Conservation (phyloP, 2,797 vertebrate genomes). For the Picus viridis region DNA sequence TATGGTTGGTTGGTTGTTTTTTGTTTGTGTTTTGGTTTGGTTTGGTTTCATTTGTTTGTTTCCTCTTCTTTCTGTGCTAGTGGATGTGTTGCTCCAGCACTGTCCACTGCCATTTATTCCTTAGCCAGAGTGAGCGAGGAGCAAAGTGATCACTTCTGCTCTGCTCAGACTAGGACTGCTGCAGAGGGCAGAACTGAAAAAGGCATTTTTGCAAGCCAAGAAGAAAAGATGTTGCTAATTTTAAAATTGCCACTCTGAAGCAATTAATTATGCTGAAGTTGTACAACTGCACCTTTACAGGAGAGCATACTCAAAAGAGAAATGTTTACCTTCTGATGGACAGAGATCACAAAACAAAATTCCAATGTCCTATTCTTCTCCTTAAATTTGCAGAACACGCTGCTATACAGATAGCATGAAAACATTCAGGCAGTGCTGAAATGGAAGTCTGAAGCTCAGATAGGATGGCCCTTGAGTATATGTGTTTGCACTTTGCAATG, state of each 20-base stretch:
- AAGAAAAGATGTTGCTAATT: not conserved
- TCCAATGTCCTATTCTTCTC: not conserved
- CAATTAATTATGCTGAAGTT: not conserved
- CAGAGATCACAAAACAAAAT: not conserved
- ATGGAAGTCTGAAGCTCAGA: not conserved
- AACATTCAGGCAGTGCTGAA: not conserved
- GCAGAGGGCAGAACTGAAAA: not conserved
- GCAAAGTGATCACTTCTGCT: not conserved
- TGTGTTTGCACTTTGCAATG: not conserved
- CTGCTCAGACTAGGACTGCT: not conserved
- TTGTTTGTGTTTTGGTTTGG: not conserved
- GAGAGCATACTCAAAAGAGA: not conserved
- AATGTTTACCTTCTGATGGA: not conserved
- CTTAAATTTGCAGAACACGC: not conserved
- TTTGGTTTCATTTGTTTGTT: not conserved
- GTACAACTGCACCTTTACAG: not conserved
- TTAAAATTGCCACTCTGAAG: not conserved
- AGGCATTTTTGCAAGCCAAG: not conserved
- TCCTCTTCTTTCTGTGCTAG: not conserved
- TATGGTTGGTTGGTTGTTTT: too few species aligned
- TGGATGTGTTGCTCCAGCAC: not conserved
- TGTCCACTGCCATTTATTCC: not conserved
- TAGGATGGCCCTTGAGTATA: not conserved
- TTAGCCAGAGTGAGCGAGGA: not conserved
- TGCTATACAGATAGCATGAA: not conserved